Percentiles rank a stretch among this genome's conserved stretches.
phyloP scores from a whole-genome alignment of 2,113 vertebrate genomes.

The Chaetodon auriga region DNA sequence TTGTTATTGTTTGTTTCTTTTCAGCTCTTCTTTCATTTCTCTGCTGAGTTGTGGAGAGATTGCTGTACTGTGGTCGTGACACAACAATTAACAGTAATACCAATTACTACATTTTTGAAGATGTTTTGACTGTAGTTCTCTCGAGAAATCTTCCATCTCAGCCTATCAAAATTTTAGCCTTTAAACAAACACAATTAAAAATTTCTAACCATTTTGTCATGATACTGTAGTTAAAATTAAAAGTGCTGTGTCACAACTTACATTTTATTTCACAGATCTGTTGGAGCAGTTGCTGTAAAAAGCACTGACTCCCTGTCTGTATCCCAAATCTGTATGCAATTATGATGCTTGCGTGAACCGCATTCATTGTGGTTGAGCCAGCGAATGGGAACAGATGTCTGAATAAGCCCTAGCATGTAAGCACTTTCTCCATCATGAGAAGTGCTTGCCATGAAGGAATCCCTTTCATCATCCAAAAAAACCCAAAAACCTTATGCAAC shows the following conservation, averaged over 20 bases:
- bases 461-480: slow-evolving; percentile 61
- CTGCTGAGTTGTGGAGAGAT: background rate
- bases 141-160: background rate
- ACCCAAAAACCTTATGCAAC: slow-evolving; percentile 35
- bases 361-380: slow-evolving; percentile 74
- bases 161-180: background rate
- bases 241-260: slow-evolving; percentile 52
- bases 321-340: slow-evolving; percentile 71
- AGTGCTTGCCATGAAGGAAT: slow-evolving; percentile 65
- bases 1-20: background rate
- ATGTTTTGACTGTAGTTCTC: background rate
- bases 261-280: slow-evolving; percentile 27
- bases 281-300: slow-evolving; percentile 38
- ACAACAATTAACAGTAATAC: background rate
- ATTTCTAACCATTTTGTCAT: background rate
- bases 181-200: slow-evolving; percentile 8
- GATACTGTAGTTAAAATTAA: slow-evolving; percentile 21
- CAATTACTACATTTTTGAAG: background rate
- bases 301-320: slow-evolving; percentile 44
- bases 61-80: slow-evolving; percentile 8
- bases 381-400: slow-evolving; percentile 78
- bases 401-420: slow-evolving; percentile 67
- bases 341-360: slow-evolving; percentile 72
- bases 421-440: slow-evolving; percentile 73
- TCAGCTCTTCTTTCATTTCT: background rate